These are phyloP conservation scores for Imbricaverruca yamaguchii DNA, from an alignment of 2,888 invertebrate species.

Conservation along the genomic window DNA sequence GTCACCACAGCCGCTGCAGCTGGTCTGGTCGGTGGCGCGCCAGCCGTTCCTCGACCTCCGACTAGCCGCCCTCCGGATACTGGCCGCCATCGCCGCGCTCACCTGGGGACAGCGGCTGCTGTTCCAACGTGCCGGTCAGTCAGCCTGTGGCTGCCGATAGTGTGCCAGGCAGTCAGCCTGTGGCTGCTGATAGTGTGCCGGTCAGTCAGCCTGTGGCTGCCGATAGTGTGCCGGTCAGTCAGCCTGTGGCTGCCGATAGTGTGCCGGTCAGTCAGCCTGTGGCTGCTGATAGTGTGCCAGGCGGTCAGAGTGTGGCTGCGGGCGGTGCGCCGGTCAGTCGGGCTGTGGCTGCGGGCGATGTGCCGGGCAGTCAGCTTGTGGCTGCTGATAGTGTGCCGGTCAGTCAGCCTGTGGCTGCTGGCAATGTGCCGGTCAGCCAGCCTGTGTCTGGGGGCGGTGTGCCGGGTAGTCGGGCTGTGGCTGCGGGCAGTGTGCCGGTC, in stretches of 20 bases:
- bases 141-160: conserved; percentile 26
- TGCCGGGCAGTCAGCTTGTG: conserved; percentile 50
- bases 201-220: conserved; percentile 41
- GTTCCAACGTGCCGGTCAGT: conserved; percentile 57
- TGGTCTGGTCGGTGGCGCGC: conserved; percentile 40
- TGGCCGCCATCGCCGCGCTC: conserved; percentile 59
- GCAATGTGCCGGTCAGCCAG: conserved; percentile 57
- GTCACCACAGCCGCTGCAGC: conserved; percentile 25
- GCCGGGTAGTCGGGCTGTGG: conserved; percentile 52
- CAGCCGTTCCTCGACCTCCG: conserved; percentile 77
- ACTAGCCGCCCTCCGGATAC: conserved; percentile 56
- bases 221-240: not conserved
- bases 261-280: conserved; percentile 51
- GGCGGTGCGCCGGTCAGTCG: conserved; percentile 57
- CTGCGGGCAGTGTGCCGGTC: conserved; percentile 64
- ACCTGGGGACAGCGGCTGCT: conserved; percentile 72
- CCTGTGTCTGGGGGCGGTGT: not conserved
- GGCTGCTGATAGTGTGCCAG: not conserved
- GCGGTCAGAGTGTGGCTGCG: conserved; percentile 59
- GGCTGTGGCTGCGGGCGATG: conserved; percentile 37
- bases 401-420: conserved; percentile 59
- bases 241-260: conserved; percentile 65
- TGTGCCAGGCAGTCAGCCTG: conserved; percentile 49
- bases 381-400: not conserved
- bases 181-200: conserved; percentile 62